Evolutionary conservation across 1,140 invertebrate species (phyloP).

Genomic region (Drosophila tsacasi): DNA sequence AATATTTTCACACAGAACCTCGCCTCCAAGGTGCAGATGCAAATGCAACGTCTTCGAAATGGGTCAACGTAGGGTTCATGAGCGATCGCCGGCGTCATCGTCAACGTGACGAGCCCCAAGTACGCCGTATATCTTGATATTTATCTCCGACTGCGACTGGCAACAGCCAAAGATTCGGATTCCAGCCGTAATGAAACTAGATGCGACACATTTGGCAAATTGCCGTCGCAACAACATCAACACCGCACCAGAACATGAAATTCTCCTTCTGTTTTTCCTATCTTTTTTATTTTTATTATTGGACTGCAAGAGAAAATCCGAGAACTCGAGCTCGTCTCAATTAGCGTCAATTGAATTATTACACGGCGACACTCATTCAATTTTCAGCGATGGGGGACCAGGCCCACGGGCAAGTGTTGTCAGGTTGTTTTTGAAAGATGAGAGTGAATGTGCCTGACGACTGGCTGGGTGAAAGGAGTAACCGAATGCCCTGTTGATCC

Average conservation of each 20-base stretch:
- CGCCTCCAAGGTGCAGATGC: constrained; percentile 50
- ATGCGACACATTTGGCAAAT: constrained; percentile 81
- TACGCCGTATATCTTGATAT: constrained; percentile 28
- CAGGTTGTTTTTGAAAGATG: constrained; percentile 19
- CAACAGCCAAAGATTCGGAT: constrained; percentile 27
- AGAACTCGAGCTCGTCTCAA: constrained; percentile 71
- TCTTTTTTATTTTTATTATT: constrained; percentile 34
- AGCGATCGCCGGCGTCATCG: constrained; percentile 38
- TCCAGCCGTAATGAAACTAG: constrained; percentile 54
- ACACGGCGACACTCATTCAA: constrained; percentile 81
- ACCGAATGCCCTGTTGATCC: background rate
- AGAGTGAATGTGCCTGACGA: background rate
- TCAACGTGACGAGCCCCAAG: constrained; percentile 37
- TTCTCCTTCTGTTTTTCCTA: background rate
- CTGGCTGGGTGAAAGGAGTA: background rate
- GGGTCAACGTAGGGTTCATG: constrained; percentile 58
- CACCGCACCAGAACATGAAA: constrained; percentile 32
- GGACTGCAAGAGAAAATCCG: constrained; percentile 62
- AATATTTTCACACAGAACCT: constrained; percentile 1
- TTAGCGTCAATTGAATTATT: constrained; percentile 82
- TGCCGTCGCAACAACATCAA: constrained; percentile 49
- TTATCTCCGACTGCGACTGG: constrained; percentile 10
- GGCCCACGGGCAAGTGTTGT: constrained; percentile 20
- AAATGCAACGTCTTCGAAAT: constrained; percentile 67
- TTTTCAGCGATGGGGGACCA: constrained; percentile 55